Evolutionary conservation across 2,797 vertebrate genomes (phyloP).

Genomic region (Sebastes taczanowskii): DNA sequence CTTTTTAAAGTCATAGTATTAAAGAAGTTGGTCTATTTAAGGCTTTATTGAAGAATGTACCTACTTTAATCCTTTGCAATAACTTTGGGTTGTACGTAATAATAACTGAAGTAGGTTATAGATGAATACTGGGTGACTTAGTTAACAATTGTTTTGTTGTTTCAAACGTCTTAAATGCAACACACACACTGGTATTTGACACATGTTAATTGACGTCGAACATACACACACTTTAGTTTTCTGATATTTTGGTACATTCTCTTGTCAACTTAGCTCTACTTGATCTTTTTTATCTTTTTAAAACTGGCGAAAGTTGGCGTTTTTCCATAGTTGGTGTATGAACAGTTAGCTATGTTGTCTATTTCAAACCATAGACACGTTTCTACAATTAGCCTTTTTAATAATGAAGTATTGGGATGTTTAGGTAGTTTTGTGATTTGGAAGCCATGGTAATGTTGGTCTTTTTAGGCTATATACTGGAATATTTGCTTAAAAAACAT

Average conservation of each 20-base stretch:
- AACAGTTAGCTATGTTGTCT: background rate
- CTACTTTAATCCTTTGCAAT: background rate
- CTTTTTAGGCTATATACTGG: rapidly evolving
- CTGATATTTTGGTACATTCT: background rate
- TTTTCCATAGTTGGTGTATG: background rate
- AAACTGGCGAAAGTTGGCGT: background rate
- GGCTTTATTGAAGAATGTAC: background rate
- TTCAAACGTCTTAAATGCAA: rapidly evolving
- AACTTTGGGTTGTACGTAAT: background rate
- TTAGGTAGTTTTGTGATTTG: rapidly evolving
- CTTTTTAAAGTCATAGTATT: background rate
- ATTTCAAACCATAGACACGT: rapidly evolving
- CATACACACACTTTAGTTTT: background rate
- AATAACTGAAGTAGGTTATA: background rate
- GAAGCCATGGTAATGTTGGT: background rate
- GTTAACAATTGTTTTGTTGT: background rate
- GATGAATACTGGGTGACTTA: background rate
- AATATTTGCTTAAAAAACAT: background rate
- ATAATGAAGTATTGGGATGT: background rate
- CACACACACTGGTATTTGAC: background rate
- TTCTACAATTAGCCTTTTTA: background rate
- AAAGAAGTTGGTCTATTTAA: background rate
- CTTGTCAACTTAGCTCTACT: rapidly evolving
- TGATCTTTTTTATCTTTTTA: background rate
- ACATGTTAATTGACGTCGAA: background rate